phyloP scores from a whole-genome alignment of 2,113 vertebrate genomes.

The Benitochromis conjunctus region DNA sequence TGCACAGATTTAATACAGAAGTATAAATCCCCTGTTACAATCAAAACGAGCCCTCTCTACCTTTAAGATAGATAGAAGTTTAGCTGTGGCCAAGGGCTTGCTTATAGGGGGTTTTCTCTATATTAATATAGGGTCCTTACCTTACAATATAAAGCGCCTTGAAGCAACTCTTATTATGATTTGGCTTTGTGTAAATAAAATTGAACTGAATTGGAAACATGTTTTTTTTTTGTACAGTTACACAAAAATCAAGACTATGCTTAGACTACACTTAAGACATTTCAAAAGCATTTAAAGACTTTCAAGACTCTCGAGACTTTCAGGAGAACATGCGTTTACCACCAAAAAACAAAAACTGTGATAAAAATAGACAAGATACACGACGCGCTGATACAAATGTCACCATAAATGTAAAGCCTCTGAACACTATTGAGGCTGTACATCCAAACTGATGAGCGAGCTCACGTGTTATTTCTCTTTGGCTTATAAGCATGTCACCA shows the following conservation, averaged over 20 bases:
- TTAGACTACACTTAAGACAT: not conserved
- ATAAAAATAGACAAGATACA: not conserved
- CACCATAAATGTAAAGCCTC: not conserved
- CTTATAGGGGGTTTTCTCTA: not conserved
- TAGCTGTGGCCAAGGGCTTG: not conserved
- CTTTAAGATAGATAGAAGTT: not conserved
- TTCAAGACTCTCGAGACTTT: not conserved
- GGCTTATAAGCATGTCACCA: too few species aligned
- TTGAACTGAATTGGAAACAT: not conserved
- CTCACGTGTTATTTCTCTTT: not conserved
- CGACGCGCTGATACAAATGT: not conserved
- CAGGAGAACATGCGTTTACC: not conserved
- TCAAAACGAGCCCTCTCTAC: not conserved
- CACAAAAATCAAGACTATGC: too few species aligned
- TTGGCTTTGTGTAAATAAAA: not conserved
- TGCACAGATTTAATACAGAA: not conserved
- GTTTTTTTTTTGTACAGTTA: too few species aligned
- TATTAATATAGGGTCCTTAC: not conserved
- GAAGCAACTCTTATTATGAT: not conserved
- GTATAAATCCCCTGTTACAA: rapidly evolving
- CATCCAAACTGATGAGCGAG: not conserved
- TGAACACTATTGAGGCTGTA: too few species aligned
- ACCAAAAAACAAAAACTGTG: not conserved
- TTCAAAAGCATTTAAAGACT: not conserved
- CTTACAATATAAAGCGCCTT: not conserved